Conservation (phyloP, 1,140 invertebrate species). For the Dreissena rostriformis region DNA sequence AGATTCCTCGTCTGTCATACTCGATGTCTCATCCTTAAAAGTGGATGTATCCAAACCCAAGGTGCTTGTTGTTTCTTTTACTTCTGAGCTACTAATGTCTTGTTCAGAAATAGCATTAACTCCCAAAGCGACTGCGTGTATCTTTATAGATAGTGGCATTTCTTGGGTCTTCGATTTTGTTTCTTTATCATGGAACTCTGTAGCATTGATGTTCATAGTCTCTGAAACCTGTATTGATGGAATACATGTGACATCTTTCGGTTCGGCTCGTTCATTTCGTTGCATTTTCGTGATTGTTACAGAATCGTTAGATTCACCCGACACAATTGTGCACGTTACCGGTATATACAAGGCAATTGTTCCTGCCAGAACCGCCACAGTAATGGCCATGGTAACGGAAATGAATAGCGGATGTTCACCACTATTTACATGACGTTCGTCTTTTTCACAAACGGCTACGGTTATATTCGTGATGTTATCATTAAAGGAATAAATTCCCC, state of each 20-base stretch:
- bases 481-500: neutral
- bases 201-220: neutral
- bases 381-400: neutral
- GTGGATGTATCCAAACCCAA: too few species aligned
- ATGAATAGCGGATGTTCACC: neutral
- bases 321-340: too few species aligned
- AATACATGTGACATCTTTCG: too few species aligned
- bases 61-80: too few species aligned
- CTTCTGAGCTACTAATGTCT: too few species aligned
- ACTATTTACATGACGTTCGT: neutral
- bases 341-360: slow-evolving; percentile 18
- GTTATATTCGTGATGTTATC: neutral
- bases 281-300: neutral
- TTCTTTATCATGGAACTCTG: neutral
- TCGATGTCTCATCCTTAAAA: too few species aligned
- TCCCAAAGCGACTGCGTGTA: too few species aligned
- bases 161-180: too few species aligned
- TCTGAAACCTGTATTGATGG: neutral
- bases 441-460: slow-evolving; percentile 13
- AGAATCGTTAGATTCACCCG: too few species aligned
- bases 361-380: neutral
- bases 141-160: too few species aligned
- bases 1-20: too few species aligned
- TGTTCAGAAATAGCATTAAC: too few species aligned
- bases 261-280: neutral